Evolutionary conservation across 2,797 vertebrate species (phyloP), one percentile per base, ranked within the genome.

Genomic region (Lepus oiostolus): DNA sequence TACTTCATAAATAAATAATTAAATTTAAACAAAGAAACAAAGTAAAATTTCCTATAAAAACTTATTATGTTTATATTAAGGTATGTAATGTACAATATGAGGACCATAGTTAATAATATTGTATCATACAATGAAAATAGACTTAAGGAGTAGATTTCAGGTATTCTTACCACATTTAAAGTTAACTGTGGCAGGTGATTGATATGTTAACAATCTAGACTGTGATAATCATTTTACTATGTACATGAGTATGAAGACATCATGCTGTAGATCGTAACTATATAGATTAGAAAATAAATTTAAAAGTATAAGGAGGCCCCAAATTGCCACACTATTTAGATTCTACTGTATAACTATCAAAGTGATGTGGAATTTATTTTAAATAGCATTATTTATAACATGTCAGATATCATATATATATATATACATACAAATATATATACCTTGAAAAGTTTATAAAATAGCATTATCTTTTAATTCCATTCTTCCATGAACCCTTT

Each of bases 251-350:
- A 71, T 5, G 9, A 63, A 77, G 54, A 80, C 1, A 30, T 42
- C 62, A 50, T 74, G 11, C 35, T 47, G 19, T 42, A 47, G 74
- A 32, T 28, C 35, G 32, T 5, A 60, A 81, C 38, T 67, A 11
- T 19, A 50, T 75, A 35, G 38, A 81, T 80, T 60, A 85, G 84
- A 58, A 58, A 72, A 63, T 91, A 38, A 83, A 54, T 91, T 81
- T 26, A 32, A 71, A 83, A 54, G 19, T 84, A 26, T 76, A 24
- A 58, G 74, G 70, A 9, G 2, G 2, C 13, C 93, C 30, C 30
- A 63, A 94, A 90, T 86, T 93, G 21, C 8, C 93, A 60, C 63
- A 76, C 30, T 88, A 68, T 76, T 96, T 95, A 95, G 19, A 93
- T 62, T 75, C 67, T 22, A 86, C 42, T 90, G 2, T 26, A 65